phyloP scores from a whole-genome alignment of 2,797 vertebrate genomes.

The Rachycentron canadum region DNA sequence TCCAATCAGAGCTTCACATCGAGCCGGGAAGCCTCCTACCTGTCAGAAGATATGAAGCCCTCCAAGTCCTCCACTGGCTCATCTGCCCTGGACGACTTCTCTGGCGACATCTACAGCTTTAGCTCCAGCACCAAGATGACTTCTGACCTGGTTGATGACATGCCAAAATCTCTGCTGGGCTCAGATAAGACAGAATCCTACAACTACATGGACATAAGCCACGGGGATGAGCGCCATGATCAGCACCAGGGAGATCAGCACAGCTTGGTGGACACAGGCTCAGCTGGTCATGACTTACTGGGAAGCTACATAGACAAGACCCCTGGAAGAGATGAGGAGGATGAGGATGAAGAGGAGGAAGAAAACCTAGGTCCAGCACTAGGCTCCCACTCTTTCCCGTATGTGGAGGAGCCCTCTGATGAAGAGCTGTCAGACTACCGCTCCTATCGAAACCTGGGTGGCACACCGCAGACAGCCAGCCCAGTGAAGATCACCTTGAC shows the following conservation, averaged over 20 bases:
- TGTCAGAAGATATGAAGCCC: conserved; percentile 87
- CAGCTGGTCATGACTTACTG: conserved; percentile 67
- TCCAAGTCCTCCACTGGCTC: conserved; percentile 69
- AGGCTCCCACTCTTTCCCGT: conserved; percentile 88
- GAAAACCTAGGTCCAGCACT: conserved; percentile 85
- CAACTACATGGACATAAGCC: conserved; percentile 97
- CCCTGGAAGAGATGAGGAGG: conserved; percentile 65
- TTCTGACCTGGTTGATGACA: conserved; percentile 86
- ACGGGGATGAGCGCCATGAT: conserved; percentile 84
- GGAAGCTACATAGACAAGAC: conserved; percentile 84
- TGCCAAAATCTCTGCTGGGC: conserved; percentile 87
- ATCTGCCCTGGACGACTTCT: conserved; percentile 84
- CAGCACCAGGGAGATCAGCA: conserved; percentile 78
- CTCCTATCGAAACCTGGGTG: conserved; percentile 82
- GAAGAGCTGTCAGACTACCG: conserved; percentile 87
- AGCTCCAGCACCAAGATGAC: conserved; percentile 93
- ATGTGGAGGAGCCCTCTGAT: conserved; percentile 88
- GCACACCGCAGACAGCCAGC: conserved; percentile 83
- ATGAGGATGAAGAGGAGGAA: conserved; percentile 77
- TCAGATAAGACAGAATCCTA: conserved; percentile 92
- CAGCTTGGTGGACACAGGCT: conserved; percentile 71
- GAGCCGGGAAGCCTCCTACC: conserved; percentile 87
- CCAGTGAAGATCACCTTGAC: conserved; percentile 94
- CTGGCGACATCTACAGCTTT: conserved; percentile 88
- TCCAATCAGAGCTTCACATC: conserved; percentile 87